phyloP scores from a whole-genome alignment of 2,113 vertebrate species.

The Taurulus bubalis region DNA sequence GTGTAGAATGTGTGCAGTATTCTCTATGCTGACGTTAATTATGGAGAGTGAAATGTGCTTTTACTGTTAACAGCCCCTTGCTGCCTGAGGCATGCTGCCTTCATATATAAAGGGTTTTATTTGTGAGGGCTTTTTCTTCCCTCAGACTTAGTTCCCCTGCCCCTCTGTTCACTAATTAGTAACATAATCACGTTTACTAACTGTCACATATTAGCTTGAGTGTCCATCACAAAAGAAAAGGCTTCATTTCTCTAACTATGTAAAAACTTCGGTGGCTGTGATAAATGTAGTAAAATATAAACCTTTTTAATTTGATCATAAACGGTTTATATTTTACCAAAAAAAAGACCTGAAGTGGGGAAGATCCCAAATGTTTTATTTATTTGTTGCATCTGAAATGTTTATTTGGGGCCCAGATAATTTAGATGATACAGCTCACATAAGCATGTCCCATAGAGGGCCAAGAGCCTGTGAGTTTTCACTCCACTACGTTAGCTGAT shows the following conservation, averaged over 20 bases:
- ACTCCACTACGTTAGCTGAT: slow-evolving; percentile 10
- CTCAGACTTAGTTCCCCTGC: slow-evolving; percentile 16
- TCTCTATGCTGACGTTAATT: slow-evolving; percentile 33
- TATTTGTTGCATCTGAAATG: slow-evolving; percentile 17
- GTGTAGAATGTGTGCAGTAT: slow-evolving; percentile 33
- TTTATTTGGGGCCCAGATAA: slow-evolving; percentile 3
- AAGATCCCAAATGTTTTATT: not conserved
- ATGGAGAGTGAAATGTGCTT: slow-evolving; percentile 47
- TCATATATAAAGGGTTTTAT: slow-evolving; percentile 38
- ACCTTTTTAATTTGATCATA: too few relatives aligned
- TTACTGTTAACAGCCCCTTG: slow-evolving; percentile 33
- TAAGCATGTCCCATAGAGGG: not conserved
- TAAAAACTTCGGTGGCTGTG: slow-evolving; percentile 22
- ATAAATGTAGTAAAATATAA: too few relatives aligned
- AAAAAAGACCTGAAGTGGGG: slow-evolving; percentile 2
- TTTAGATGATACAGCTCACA: slow-evolving; percentile 1
- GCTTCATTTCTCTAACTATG: not conserved
- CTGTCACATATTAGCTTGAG: slow-evolving; percentile 4
- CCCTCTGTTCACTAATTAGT: slow-evolving; percentile 46
- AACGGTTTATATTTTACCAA: not conserved
- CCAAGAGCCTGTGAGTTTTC: slow-evolving; percentile 6
- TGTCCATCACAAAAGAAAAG: not conserved
- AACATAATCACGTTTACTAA: slow-evolving; percentile 47
- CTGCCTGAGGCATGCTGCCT: slow-evolving; percentile 39
- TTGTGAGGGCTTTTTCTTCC: slow-evolving; percentile 25